Base-by-base conservation (phyloP, 2,888 invertebrate genomes). In the Epinotia demarniana region DNA sequence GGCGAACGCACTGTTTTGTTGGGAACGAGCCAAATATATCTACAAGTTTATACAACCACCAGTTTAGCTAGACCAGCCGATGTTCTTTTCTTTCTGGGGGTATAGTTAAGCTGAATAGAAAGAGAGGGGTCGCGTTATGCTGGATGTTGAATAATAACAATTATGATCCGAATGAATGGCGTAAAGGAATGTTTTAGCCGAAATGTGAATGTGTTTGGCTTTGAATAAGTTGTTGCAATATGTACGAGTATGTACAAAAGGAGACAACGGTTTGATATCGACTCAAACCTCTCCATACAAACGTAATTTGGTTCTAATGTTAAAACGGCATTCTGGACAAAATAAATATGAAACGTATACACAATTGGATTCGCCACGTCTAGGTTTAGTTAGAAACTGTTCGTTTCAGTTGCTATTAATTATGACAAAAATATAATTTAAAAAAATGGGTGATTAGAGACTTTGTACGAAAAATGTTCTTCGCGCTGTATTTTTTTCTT, bases 1-100 rank as follows among this genome's bases (percentile, higher is more conserved):
- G 80, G 83, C 82, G 80, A 83, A 84, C 83, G 85, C 81, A 84
- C 81, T 83, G 84, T 82, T 80, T 78, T 77, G 77, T 81, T 87
- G 87, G 88, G 81, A 61, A 69, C 18, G 27, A 23, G 85, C 87
- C 87, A 87, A 80, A 78, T 81, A 72, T 76, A 72, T 73, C 79
- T 78, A 74, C 78, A 81, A 81, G 78, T 80, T 81, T 75, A 76
- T 76, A 67, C 55, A 33, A 18, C 33, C 46, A 13, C 79, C 78
- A 79, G 67, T 73, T 61, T 62, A 33, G 61, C 11, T 55, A 60
- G 79, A 78, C 16, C 79, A 66, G 57, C 53, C 75, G 49, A 19
- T 68, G 57, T 61, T 70, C 60, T 64, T 33, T 58, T 43, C 57
- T 5, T n/a, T 33, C 13, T 62, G 39, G 23, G 27, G 23, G 71